Evolutionary conservation across 2,113 vertebrate species (phyloP), one percentile per base, ranked within the genome.

Genomic region (Ceyx melanurus): DNA sequence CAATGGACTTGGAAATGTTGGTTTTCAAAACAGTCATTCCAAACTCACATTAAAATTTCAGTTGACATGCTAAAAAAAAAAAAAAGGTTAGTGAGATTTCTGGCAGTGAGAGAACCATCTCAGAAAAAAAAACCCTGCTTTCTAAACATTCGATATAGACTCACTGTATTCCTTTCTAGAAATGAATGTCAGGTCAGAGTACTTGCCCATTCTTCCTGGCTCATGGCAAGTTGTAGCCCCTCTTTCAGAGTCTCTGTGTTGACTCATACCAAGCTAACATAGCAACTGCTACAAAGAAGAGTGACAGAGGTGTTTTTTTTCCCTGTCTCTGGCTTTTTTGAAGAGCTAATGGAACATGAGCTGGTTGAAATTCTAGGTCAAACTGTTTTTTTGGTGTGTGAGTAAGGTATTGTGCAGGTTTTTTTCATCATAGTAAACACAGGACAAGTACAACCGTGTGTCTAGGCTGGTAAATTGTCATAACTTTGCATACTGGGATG

Each of bases 391-490:
- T 91, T 91, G 22, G 83, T 85, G 45, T 75, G 26, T 62, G 28
- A 85, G 23, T 77, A 90, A 94, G 46, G 25, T 67, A 88, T 46
- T 46, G 74, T 40, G 73, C 37, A 37, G 22, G 35, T 13, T 57
- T 92, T 94, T 83, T 94, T 94, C 40, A 45, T 70, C 76, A 75
- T n/a, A 83, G 67, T 71, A 93, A 95, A 86, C 65, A 85, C 15
- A 61, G 64, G 35, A 51, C 58, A 57, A 91, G 67, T 53, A 89
- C 53, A 40, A 80, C 79, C 85, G 43, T 93, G 74, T 94, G 94
- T 64, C 89, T 86, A 68, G 67, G 35, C 95, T 95, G 94, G 96
- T 93, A 82, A 73, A 90, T 89, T 92, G 92, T 94, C 82, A 33
- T 75, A 93, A 56, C 31, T 94, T 94, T 95, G 72, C 94, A 81